Base-by-base conservation (phyloP, 2,797 vertebrate species). In the Micrastur ruficollis region DNA sequence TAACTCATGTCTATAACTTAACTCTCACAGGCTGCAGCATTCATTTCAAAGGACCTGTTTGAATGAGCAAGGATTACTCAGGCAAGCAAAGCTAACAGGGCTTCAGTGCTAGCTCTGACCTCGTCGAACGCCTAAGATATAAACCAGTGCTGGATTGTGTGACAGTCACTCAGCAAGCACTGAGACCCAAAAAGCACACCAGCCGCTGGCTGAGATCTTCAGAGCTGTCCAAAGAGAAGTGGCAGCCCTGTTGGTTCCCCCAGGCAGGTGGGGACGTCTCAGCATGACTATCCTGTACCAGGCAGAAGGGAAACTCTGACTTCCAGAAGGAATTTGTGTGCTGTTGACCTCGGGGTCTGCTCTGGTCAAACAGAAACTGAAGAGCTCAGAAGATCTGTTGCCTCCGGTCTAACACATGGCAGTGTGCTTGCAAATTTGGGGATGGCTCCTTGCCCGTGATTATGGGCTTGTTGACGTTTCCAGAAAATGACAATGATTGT, bases 71-170 rank as follows among this genome's bases (percentile, higher is more conserved):
- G 65, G 72, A 27, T 29, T 67, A 7, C 19, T 12, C 12, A 36
- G 50, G 38, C 9, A 25, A 46, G 83, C 32, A 53, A 27, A 82
- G 75, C 67, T 46, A n/a, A 38, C 16, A 3, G 52, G 78, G 75
- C 52, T 76, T 23, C 55, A 13, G 58, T 0, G 2, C 12, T 13
- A n/a, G 70, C 29, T 56, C 16, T 0, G 19, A 12, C 42, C n/a
- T 55, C 31, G 19, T 0, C 4, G 5, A 20, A 29, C 12, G 26
- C 3, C 2, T 3, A 1, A 46, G 50, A 40, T 31, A 12, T 14
- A 58, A 84, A 34, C 1, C 49, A n/a, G 58, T 2, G 38, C 71
- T 31, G 76, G 46, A 3, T 9, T 42, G 61, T n/a, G 56, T 49
- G 11, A 53, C 8, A 18, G n/a, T 4, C 34, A 1, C 36, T 15